Percentiles rank a stretch among this genome's conserved stretches.
Conservation (phyloP, 2,113 vertebrate genomes). For the Vombatus ursinus region DNA sequence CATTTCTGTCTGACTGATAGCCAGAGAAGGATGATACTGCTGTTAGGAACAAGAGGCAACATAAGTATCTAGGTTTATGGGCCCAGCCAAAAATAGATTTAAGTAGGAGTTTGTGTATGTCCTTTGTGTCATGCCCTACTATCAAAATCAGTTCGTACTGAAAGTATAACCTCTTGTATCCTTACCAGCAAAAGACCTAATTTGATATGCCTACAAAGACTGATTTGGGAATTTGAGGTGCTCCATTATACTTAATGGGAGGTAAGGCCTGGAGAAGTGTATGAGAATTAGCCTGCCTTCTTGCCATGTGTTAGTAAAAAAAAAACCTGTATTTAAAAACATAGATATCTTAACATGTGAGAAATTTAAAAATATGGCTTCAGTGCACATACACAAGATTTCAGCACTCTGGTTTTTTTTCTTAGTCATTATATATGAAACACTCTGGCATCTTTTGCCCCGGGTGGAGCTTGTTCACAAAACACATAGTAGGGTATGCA, state of each 20-base stretch:
- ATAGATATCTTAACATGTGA: conserved; percentile 41
- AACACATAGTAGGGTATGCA: conserved; percentile 49
- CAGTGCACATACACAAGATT: conserved; percentile 3
- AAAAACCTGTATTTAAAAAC: conserved; percentile 24
- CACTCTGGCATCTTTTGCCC: conserved; percentile 33
- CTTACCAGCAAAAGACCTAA: conserved; percentile 39
- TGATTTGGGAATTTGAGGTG: conserved; percentile 49
- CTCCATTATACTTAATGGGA: conserved; percentile 21
- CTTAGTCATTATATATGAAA: conserved; percentile 62
- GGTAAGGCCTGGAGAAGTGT: conserved; percentile 13
- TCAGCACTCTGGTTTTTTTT: conserved; percentile 61
- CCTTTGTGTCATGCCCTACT: conserved; percentile 31
- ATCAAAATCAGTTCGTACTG: conserved; percentile 47
- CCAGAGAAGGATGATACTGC: conserved; percentile 21
- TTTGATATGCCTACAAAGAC: conserved; percentile 48
- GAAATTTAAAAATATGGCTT: conserved; percentile 51
- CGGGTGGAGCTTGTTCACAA: conserved; percentile 48
- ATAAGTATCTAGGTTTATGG: conserved; percentile 53
- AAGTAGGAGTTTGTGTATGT: conserved; percentile 36
- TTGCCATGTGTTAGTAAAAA: conserved; percentile 10
- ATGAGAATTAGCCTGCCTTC: conserved; percentile 37
- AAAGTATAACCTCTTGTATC: conserved; percentile 47
- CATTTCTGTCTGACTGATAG: conserved; percentile 54
- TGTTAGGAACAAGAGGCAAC: conserved; percentile 37
- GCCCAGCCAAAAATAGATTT: conserved; percentile 48